phyloP scores from a whole-genome alignment of 2,797 vertebrate species.

The Clarias laeviceps region DNA sequence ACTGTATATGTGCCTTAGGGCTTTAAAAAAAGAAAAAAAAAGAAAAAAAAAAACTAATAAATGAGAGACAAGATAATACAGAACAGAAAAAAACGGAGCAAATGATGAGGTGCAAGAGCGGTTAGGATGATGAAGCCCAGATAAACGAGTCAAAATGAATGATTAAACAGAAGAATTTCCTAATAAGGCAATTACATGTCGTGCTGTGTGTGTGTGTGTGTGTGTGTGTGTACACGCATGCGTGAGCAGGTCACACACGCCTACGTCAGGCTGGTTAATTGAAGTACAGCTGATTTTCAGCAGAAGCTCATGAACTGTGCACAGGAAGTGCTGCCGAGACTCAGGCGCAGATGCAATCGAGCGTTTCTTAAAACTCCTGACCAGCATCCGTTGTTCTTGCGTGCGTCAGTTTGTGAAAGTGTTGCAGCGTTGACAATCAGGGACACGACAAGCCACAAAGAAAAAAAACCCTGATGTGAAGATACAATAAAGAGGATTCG shows the following conservation, averaged over 20 bases:
- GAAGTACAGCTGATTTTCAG: slow-evolving; percentile 49
- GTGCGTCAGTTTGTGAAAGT: not conserved
- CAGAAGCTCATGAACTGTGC: slow-evolving; percentile 14
- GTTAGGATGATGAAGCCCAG: not conserved
- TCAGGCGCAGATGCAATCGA: slow-evolving; percentile 30
- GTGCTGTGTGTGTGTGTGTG: slow-evolving; percentile 34
- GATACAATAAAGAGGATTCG: not conserved
- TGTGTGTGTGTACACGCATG: not conserved
- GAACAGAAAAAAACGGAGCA: not conserved
- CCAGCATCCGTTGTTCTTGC: slow-evolving; percentile 30
- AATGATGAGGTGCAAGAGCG: not conserved
- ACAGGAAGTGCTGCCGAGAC: slow-evolving; percentile 37
- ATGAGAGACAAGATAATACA: not conserved
- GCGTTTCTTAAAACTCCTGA: slow-evolving; percentile 45
- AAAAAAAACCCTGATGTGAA: not conserved
- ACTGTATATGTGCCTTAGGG: too few relatives aligned
- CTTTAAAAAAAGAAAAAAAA: not conserved
- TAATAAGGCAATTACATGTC: slow-evolving; percentile 60
- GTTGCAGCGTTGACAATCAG: not conserved
- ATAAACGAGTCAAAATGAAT: not conserved
- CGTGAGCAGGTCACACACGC: not conserved
- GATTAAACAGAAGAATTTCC: slow-evolving; percentile 42
- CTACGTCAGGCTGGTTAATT: slow-evolving; percentile 10
- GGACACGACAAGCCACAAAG: not conserved
- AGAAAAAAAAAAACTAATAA: too few relatives aligned